phyloP scores from a whole-genome alignment of 2,113 vertebrate genomes.

The Brachypodius melanocephalos region DNA sequence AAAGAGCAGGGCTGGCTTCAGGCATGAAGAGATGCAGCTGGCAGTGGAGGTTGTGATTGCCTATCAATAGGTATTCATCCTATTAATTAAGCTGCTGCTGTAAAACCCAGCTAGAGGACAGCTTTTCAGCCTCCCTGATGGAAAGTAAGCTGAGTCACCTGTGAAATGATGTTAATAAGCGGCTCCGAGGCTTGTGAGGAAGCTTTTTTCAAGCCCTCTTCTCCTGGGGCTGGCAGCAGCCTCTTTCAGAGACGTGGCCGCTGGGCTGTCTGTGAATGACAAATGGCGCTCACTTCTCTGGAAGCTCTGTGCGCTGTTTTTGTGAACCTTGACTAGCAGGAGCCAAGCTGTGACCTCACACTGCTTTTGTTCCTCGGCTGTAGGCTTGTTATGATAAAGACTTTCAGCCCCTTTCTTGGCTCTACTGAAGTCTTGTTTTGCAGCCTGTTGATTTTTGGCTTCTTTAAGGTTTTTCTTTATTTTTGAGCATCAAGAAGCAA shows the following conservation, averaged over 20 bases:
- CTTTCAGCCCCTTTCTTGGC: not conserved
- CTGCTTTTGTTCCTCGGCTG: slow-evolving; percentile 4
- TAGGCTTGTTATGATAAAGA: not conserved
- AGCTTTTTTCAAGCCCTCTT: not conserved
- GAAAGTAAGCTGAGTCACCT: not conserved
- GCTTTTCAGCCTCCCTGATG: not conserved
- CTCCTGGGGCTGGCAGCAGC: not conserved
- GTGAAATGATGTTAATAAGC: not conserved
- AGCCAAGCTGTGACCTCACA: not conserved
- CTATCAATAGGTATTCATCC: not conserved
- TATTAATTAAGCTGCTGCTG: slow-evolving; percentile 5
- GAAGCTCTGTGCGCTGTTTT: not conserved
- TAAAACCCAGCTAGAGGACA: not conserved
- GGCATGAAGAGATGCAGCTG: not conserved
- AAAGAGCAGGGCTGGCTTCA: not conserved
- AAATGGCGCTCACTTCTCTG: not conserved
- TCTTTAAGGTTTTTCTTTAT: not conserved
- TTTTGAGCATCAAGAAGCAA: not conserved
- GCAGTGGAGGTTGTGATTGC: not conserved
- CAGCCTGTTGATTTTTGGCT: not conserved
- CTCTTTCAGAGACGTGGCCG: not conserved
- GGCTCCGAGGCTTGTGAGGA: not conserved
- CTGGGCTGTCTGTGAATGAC: not conserved
- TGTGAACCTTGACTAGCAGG: not conserved
- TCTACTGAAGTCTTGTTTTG: not conserved